Evolutionary conservation across 2,113 vertebrate genomes (phyloP).

Genomic region (Eclectus roratus): DNA sequence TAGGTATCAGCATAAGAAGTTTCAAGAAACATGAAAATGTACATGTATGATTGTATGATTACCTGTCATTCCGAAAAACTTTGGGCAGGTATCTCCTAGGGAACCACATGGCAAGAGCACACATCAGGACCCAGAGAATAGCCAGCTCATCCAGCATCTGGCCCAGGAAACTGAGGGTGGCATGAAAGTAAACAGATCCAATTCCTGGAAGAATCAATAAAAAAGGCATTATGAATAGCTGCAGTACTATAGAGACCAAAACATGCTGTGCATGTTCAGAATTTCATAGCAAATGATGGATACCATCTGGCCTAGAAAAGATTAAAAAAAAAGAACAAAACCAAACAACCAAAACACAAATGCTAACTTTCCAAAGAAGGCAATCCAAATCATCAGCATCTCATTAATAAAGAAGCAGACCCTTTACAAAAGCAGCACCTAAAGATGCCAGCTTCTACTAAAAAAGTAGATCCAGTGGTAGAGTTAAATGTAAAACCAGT

Average conservation of each 20-base stretch:
- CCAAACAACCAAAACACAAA: not conserved
- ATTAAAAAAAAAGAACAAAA: not conserved
- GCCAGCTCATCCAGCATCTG: constrained; percentile 98
- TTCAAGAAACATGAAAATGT: not conserved
- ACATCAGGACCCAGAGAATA: constrained; percentile 98
- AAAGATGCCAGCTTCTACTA: not conserved
- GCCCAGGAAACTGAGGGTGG: constrained; percentile 96
- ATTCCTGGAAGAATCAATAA: constrained; percentile 81
- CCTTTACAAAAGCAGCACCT: not conserved
- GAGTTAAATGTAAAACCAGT: not conserved
- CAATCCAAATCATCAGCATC: not conserved
- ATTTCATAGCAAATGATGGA: not conserved
- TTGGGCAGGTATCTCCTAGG: constrained; percentile 93
- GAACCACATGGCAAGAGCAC: constrained; percentile 97
- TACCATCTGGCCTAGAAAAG: not conserved
- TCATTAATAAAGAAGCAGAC: not conserved
- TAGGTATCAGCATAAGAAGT: not conserved
- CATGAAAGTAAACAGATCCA: constrained; percentile 96
- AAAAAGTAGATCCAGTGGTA: not conserved
- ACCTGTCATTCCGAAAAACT: constrained; percentile 94
- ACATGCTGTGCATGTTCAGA: not conserved
- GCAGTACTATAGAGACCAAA: not conserved
- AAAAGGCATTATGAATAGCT: not conserved
- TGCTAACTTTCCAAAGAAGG: not conserved
- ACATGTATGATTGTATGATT: not conserved